Percentiles rank a stretch among this genome's conserved stretches.
phyloP scores from a whole-genome alignment of 2,113 vertebrate species.

The Pterocles burchelli region DNA sequence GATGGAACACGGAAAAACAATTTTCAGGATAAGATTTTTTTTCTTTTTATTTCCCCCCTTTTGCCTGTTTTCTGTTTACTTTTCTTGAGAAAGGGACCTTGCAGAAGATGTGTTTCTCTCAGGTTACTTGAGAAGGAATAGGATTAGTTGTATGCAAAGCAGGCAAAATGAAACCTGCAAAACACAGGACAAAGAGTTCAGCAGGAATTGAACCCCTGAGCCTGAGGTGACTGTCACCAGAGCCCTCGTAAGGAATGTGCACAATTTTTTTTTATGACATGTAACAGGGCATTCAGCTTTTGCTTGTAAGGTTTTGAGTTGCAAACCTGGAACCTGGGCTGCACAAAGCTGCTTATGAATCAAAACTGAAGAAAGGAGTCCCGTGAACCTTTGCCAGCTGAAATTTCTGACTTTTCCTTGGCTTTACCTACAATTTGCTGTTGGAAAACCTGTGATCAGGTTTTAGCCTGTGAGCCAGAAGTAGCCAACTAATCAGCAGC shows the following conservation, averaged over 20 bases:
- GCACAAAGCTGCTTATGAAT: background rate
- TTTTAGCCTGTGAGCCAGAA: slow-evolving; percentile 30
- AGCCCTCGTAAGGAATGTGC: background rate
- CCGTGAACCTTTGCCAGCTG: background rate
- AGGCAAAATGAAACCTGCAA: background rate
- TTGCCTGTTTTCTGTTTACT: background rate
- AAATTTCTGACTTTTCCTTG: slow-evolving; percentile 26
- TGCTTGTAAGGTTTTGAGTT: background rate
- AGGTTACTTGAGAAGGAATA: background rate
- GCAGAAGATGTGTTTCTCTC: background rate
- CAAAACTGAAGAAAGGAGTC: background rate
- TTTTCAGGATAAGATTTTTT: background rate
- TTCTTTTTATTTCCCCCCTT: too few relatives aligned
- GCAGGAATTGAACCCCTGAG: background rate
- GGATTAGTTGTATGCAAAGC: background rate
- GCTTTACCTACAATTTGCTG: slow-evolving; percentile 38
- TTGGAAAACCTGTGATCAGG: slow-evolving; percentile 46
- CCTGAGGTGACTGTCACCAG: background rate
- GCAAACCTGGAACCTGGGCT: background rate
- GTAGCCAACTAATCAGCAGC: slow-evolving; percentile 34
- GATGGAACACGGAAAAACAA: background rate
- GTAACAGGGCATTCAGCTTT: background rate
- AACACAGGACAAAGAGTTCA: background rate
- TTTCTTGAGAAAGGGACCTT: background rate
- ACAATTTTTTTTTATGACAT: background rate